These are phyloP conservation scores for Podabrus alpinus DNA, from an alignment of 2,888 invertebrate genomes.

Conservation along the genomic window DNA sequence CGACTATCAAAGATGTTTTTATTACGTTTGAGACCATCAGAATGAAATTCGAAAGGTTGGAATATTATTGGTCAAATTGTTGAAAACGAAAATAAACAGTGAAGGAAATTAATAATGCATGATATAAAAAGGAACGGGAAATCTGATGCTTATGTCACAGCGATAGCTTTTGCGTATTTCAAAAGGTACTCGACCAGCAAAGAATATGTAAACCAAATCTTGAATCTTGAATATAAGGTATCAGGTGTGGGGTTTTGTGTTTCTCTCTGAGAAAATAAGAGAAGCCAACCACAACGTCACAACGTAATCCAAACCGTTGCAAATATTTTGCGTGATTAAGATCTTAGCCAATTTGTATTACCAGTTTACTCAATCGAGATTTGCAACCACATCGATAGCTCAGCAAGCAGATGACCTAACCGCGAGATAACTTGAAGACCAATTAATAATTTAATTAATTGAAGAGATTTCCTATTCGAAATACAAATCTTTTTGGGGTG, in stretches of 20 bases:
- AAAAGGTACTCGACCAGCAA: not conserved
- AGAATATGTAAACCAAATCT: not conserved
- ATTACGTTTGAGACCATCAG: not conserved
- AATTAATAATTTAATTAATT: not conserved
- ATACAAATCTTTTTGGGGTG: not conserved
- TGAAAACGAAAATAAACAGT: not conserved
- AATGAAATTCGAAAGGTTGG: not conserved
- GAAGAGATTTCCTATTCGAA: not conserved
- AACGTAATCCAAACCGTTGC: not conserved
- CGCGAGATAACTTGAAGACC: not conserved
- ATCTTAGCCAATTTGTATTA: not conserved
- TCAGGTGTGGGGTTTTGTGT: not conserved
- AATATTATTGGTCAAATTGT: not conserved
- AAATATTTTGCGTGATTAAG: not conserved
- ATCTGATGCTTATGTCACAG: not conserved
- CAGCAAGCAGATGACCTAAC: not conserved
- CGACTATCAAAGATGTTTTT: not conserved
- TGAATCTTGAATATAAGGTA: not conserved
- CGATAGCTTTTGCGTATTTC: not conserved
- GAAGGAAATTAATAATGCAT: not conserved
- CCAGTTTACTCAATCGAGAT: not conserved
- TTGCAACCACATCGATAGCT: not conserved
- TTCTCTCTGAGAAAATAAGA: not conserved
- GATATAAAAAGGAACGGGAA: not conserved
- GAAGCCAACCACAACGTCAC: no score